Base-by-base conservation (phyloP, 2,888 invertebrate species). In the Disparrhopalites patrizii region DNA sequence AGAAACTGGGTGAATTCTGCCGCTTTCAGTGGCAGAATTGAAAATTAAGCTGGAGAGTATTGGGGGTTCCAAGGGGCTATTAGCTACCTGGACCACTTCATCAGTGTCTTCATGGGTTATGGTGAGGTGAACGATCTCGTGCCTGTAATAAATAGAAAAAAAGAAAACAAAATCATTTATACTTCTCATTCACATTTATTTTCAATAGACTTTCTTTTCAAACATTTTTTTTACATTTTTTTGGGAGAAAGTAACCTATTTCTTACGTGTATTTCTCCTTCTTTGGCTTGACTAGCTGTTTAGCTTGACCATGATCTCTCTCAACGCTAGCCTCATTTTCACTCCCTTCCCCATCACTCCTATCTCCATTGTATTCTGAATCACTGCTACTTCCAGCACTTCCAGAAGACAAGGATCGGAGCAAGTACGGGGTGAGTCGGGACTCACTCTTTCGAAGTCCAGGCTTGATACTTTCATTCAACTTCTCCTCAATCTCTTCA, bases 401-500 rank as follows among this genome's bases (percentile, higher is more conserved):
- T 40, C 60, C 65, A 1, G 52, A 43, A 20, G 66, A 66, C 36
- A 57, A 43, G 13, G 64, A 65, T 5, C 64, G 56, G 25, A 65
- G 33, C 13, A 62, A 38, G 15, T 62, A 55, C 8, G 66, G 62
- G 23, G 23, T 62, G 30, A 62, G 50, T 15, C 66, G 25, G 15
- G 52, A 18, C 3, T n/a, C 15, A 7, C 15, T 47, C 15, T 36
- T 52, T 28, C 31, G 27, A 25, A 27, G 18, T 10, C 30, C 25
- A 4, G 38, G 20, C 28, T 31, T 47, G 20, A 56, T 15, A 27
- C 27, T 57, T 27, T 65, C 61, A 1, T 15, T 15, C 1, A 68
- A 13, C 36, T 62, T 64, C 28, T 33, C 65, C 33, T 73, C 70
- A 63, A 73, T 72, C 62, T 73, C 71, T 54, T 60, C 55, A 47